These are phyloP conservation scores for Andricus grossulariae DNA, from an alignment of 1,140 invertebrate species.

Conservation along the genomic window DNA sequence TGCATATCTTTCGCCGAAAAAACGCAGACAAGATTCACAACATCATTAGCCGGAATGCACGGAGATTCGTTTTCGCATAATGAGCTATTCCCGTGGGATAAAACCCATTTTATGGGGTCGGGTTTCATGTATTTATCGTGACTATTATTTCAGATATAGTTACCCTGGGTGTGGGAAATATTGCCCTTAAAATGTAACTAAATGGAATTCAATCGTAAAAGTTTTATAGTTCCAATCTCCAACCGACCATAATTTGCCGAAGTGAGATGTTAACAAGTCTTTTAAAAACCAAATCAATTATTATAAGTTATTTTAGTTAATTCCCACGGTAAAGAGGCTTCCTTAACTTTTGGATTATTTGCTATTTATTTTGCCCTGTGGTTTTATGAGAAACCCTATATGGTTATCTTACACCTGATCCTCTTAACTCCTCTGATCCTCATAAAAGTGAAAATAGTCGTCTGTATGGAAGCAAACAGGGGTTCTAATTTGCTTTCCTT, in stretches of 20 bases:
- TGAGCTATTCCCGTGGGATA: slow-evolving; percentile 9
- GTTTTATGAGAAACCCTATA: neutral
- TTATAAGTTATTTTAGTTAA: neutral
- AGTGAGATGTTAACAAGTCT: neutral
- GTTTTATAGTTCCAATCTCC: neutral
- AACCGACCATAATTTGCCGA: too few relatives aligned
- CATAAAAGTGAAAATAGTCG: neutral
- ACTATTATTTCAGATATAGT: neutral
- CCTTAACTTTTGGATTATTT: neutral
- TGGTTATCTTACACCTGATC: slow-evolving; percentile 21
- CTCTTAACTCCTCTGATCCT: neutral
- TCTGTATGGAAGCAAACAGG: neutral
- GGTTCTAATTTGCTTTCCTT: slow-evolving; percentile 22
- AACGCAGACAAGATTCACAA: neutral
- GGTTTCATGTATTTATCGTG: neutral
- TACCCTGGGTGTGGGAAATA: neutral
- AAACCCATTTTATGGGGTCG: neutral
- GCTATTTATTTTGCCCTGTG: neutral
- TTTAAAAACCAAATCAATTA: neutral
- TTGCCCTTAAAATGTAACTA: neutral
- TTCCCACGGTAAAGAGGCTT: slow-evolving; percentile 20
- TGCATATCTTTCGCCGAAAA: neutral
- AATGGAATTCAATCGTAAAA: neutral
- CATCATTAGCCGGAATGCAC: neutral
- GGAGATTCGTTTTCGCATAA: slow-evolving; percentile 6